Evolutionary conservation across 2,797 vertebrate species (phyloP), one percentile per base, ranked within the genome.

Genomic region (Liparis tanakae): DNA sequence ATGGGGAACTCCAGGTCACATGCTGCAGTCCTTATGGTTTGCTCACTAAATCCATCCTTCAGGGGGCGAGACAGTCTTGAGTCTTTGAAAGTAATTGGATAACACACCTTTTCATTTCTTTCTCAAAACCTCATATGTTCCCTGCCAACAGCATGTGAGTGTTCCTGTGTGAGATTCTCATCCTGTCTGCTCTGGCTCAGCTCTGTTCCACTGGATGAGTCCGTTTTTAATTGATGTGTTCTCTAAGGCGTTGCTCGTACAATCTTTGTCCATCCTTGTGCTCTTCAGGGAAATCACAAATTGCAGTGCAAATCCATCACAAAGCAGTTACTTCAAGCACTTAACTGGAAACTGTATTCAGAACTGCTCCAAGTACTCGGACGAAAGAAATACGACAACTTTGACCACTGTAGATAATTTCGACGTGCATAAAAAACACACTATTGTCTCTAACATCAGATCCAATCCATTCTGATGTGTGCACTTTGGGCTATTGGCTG

Each of bases 201-300:
- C 83, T 88, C 87, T 72, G 82, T 91, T 93, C 91, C 87, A 82
- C 82, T 75, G 81, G 74, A 90, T 90, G 90, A 92, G 84, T 92
- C 81, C 22, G 86, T 85, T 87, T 92, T 91, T 92, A 93, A 91
- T 92, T 91, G 89, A 90, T 87, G 86, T 89, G 83, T 93, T 92
- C 92, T 95, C 94, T 94, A 94, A 95, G 94, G 94, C 93, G 93
- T 94, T 86, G 87, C 87, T 92, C 70, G n/a, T 89, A 91, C 91
- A 93, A 92, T 94, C 91, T 94, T 90, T 89, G 87, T 85, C 90
- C 58, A 83, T 88, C 87, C 76, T 92, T 94, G 93, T 94, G 93
- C 92, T 95, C 94, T 91, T 94, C 75, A 43, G 92, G 93, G 90
- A 94, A 93, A 93, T 93, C 88, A 83, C 85, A 87, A 91, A 86